phyloP scores from a whole-genome alignment of 1,140 invertebrate genomes.

The Drosophila lini region DNA sequence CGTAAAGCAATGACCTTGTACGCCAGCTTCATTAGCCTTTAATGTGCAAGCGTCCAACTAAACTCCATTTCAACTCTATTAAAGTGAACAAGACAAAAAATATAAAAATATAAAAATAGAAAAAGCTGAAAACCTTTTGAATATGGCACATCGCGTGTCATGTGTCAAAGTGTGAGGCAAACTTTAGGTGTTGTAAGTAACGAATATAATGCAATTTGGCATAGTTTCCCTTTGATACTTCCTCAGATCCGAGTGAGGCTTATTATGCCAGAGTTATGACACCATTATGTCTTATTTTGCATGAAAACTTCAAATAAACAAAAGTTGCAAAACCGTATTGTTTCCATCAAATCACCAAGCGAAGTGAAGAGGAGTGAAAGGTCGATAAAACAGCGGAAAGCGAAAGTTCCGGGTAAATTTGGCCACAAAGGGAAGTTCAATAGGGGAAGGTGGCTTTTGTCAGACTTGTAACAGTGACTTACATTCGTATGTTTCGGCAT shows the following conservation, averaged over 20 bases:
- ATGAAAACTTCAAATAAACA: conserved; percentile 33
- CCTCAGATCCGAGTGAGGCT: conserved; percentile 44
- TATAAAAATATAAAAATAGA: conserved; percentile 2
- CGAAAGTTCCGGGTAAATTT: conserved; percentile 44
- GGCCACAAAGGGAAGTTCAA: conserved; percentile 8
- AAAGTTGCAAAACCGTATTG: conserved; percentile 28
- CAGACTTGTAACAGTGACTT: conserved; percentile 47
- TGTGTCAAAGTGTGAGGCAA: conserved; percentile 68
- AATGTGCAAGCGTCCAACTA: conserved; percentile 36
- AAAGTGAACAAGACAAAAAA: conserved; percentile 19
- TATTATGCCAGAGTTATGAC: conserved; percentile 67
- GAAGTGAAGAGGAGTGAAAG: conserved; percentile 60
- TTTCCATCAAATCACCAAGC: conserved; percentile 34
- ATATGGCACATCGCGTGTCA: conserved; percentile 67
- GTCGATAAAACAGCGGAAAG: conserved; percentile 38
- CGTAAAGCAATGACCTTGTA: conserved; percentile 33
- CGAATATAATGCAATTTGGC: conserved; percentile 67
- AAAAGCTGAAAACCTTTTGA: conserved; percentile 34
- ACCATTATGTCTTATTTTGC: conserved; percentile 52
- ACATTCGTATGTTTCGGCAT: conserved; percentile 40
- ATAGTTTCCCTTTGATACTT: conserved; percentile 62
- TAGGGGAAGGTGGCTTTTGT: conserved; percentile 14
- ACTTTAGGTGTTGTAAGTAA: conserved; percentile 25
- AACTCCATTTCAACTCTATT: conserved; percentile 29
- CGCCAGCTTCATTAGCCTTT: conserved; percentile 19